Conservation (phyloP, 37 sponge, comb jelly and placozoan species). For the Bolinopsis microptera region DNA sequence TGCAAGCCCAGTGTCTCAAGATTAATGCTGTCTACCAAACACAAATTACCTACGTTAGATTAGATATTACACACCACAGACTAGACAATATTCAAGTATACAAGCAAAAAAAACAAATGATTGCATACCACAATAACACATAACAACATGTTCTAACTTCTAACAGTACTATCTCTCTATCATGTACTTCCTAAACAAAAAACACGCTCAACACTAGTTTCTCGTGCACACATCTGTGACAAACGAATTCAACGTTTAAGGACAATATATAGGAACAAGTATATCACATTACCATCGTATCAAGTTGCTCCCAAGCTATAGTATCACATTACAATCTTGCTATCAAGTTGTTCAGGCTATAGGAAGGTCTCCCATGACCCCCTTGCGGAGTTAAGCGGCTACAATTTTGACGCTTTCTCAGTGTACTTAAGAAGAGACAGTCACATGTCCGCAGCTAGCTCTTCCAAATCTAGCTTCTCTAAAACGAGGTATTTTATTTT, state of each 20-base stretch:
- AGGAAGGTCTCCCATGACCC: conserved; percentile 8
- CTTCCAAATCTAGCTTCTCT: not conserved
- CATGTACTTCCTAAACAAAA: not conserved
- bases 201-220: not conserved
- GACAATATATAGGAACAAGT: not conserved
- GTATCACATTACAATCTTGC: not conserved
- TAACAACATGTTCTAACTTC: too few relatives aligned
- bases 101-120: not conserved
- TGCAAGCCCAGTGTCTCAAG: not conserved
- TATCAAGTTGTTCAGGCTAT: not conserved
- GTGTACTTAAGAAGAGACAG: conserved; percentile 26
- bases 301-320: not conserved
- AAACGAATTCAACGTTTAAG: too few relatives aligned
- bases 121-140: not conserved
- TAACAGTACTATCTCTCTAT: too few relatives aligned
- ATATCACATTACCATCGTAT: not conserved
- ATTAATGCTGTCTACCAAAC: not conserved
- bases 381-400: conserved; percentile 28
- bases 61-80: not conserved
- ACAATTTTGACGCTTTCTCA: not conserved
- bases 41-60: not conserved
- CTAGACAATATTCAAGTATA: not conserved
- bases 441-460: not conserved
- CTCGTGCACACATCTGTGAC: not conserved
- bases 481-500: not conserved